Conservation (phyloP, 2,113 vertebrate species). For the Lepidothrix coronata region DNA sequence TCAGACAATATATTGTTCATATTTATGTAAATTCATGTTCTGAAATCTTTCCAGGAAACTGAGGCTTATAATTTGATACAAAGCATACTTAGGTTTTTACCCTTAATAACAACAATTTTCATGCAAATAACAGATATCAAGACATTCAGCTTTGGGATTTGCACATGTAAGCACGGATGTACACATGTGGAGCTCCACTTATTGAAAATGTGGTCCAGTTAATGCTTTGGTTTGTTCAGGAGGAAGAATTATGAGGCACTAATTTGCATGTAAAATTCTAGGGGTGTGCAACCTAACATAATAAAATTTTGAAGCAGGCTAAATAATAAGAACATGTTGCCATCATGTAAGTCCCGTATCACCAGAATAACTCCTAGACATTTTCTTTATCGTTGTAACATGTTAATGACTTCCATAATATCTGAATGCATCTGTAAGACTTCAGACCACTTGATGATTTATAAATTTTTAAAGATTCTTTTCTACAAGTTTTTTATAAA, state of each 20-base stretch:
- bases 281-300: not conserved
- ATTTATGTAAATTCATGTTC: not conserved
- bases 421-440: not conserved
- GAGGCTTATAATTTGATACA: not conserved
- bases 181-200: not conserved
- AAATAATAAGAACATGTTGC: not conserved
- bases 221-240: not conserved
- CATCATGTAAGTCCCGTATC: not conserved
- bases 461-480: not conserved
- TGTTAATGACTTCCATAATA: not conserved
- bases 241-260: not conserved
- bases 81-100: not conserved
- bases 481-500: not conserved
- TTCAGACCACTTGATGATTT: not conserved
- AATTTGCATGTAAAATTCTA: not conserved
- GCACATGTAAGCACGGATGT: not conserved
- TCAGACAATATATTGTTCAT: not conserved
- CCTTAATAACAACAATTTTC: not conserved
- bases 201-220: not conserved
- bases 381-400: not conserved
- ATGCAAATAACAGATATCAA: not conserved
- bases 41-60: not conserved
- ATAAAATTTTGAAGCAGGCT: not conserved
- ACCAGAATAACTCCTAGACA: not conserved
- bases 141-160: not conserved